Evolutionary conservation across 2,797 vertebrate species (phyloP), one percentile per base, ranked within the genome.

Genomic region (Mallotus villosus): DNA sequence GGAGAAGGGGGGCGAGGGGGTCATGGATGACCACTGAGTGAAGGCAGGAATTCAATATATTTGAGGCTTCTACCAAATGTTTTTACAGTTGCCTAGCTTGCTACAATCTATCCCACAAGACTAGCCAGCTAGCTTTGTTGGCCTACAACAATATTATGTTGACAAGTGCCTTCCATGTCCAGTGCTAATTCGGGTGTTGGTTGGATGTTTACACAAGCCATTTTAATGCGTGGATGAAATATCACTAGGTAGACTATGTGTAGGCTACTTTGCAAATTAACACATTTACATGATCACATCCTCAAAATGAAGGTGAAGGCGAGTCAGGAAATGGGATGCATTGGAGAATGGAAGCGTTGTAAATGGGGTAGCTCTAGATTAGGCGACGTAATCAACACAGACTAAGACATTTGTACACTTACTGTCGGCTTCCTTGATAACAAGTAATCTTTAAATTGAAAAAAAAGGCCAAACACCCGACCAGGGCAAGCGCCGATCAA

Each of bases 401-500:
- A 21, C 6, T 4, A 68, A 1, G 49, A 34, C 51, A 68, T 6
- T 55, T 21, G 11, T 73, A 58, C 24, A 11, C 53, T 14, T 2
- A 29, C 68, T 63, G 16, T 73, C 72, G 41, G 59, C 21, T 91
- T 92, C 91, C 90, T 92, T 81, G 27, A 21, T 84, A 82, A 67
- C 63, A 32, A 49, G 58, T 22, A 80, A 70, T 71, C 65, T 85
- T 75, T 65, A 81, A 76, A 83, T 77, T 84, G 73, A 71, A 68
- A 79, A 74, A 74, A 85, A 81, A 22, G 46, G 22, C 74, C 70
- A 76, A 71, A 76, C 74, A 59, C 62, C 78, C 77, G 76, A 80
- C 77, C 76, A 82, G 78, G 82, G 82, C 80, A 87, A 74, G 70
- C 87, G 85, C 88, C 86, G 88, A 90, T 89, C 85, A 85, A 92